These are phyloP conservation scores for Bombus huntii DNA, from an alignment of 1,140 invertebrate genomes.

Conservation along the genomic window DNA sequence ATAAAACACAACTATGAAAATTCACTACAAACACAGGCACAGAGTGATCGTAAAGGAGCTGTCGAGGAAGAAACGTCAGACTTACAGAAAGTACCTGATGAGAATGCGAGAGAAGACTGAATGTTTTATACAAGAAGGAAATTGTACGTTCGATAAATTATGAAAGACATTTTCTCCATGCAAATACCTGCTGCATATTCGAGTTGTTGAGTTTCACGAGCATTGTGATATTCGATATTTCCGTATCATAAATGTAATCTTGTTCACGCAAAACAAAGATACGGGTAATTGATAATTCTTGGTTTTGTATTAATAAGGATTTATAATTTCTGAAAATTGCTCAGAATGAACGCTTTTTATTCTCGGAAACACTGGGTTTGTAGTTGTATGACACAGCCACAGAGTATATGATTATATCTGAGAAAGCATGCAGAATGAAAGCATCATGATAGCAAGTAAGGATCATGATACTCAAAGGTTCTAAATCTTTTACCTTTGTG, in stretches of 20 bases:
- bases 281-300: background rate
- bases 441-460: no score
- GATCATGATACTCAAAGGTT: no score
- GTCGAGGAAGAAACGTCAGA: background rate
- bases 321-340: no score
- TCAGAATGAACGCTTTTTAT: no score
- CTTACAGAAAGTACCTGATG: background rate
- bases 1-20: constrained; percentile 57
- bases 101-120: background rate
- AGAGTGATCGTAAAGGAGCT: background rate
- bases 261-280: background rate
- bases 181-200: background rate
- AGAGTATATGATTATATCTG: no score
- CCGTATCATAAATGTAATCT: background rate
- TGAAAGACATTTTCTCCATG: background rate
- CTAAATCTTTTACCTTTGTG: no score
- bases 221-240: background rate
- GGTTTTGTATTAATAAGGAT: no score
- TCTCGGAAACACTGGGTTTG: no score
- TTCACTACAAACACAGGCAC: background rate
- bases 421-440: no score
- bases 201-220: background rate
- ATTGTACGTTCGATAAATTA: background rate
- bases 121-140: background rate
- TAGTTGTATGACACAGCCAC: no score